These are phyloP conservation scores for Malurus elegans DNA, from an alignment of 2,113 vertebrate species.

Conservation along the genomic window DNA sequence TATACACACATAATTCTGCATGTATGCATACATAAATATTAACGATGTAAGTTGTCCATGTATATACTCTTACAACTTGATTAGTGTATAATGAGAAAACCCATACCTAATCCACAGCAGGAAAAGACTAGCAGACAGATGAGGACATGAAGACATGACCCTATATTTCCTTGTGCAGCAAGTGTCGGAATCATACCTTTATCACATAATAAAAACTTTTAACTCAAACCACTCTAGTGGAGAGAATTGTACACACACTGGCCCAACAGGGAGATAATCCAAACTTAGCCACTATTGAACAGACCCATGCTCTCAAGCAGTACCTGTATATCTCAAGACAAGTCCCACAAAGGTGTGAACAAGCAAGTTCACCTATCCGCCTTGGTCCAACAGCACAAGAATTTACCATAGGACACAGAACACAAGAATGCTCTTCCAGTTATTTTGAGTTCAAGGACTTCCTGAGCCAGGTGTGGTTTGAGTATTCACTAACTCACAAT, in stretches of 20 bases:
- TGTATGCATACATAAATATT: neutral
- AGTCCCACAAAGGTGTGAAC: neutral
- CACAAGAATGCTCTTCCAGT: neutral
- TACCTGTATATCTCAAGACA: neutral
- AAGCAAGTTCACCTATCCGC: neutral
- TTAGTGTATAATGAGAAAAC: neutral
- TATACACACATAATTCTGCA: neutral
- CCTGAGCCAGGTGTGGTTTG: neutral
- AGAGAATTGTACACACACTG: neutral
- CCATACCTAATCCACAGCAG: neutral
- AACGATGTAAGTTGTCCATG: neutral
- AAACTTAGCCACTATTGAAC: neutral
- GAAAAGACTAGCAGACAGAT: neutral
- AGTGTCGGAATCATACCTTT: neutral
- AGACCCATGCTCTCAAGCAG: neutral
- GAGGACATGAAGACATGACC: neutral
- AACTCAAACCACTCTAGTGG: neutral
- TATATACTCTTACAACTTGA: neutral
- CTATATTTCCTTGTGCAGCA: neutral
- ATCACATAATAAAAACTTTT: neutral
- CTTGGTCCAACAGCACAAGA: neutral
- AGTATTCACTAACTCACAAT: neutral
- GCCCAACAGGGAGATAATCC: neutral
- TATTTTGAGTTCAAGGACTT: slow-evolving; percentile 37
- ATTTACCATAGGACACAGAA: neutral